Base-by-base conservation (phyloP, 1,140 invertebrate genomes). In the Bombus affinis region DNA sequence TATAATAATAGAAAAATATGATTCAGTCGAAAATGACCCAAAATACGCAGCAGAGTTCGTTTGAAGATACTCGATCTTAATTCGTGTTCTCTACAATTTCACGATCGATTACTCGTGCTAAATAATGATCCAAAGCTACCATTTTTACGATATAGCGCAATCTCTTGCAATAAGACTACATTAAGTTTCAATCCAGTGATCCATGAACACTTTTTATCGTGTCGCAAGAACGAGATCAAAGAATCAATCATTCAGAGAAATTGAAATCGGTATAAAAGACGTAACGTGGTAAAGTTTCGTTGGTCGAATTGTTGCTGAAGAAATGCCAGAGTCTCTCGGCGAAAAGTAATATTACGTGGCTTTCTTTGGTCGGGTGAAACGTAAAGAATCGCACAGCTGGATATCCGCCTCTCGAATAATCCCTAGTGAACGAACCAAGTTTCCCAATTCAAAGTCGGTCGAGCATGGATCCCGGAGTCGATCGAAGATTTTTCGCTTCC, bases 321-420 rank as follows among this genome's bases (percentile, higher is more conserved):
- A 18, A 73, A 73, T 71, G 9, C 28, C 25, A 5, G 2, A 39
- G 9, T n/a, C 28, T 25, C 28, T 25, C 1, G 5, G 9, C 32
- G 65, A 57, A 59, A 35, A 71, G 39, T 28, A 28, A 42, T 80
- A 39, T 84, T 59, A 78, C 57, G 75, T 85, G 65, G 62, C 42
- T 68, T n/a, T 70, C 42, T 77, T 65, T 59, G 15, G 28, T 1
- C 25, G 28, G 10, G 32, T 10, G 44, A 47, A 70, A 53, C 44
- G 53, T 72, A 37, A 83, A 87, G 79, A 87, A 79, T 83, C 37
- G 76, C 85, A 59, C 87, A 88, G 85, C 87, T 62, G 87, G 86
- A 79, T 85, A 81, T 59, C 66, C 57, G 15, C 13, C 72, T 85
- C 75, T 81, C 86, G 74, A 89, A 22, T 89, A 89, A 88, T 88